Evolutionary conservation across 2,113 vertebrate genomes (phyloP).

Genomic region (Pheucticus melanocephalus): DNA sequence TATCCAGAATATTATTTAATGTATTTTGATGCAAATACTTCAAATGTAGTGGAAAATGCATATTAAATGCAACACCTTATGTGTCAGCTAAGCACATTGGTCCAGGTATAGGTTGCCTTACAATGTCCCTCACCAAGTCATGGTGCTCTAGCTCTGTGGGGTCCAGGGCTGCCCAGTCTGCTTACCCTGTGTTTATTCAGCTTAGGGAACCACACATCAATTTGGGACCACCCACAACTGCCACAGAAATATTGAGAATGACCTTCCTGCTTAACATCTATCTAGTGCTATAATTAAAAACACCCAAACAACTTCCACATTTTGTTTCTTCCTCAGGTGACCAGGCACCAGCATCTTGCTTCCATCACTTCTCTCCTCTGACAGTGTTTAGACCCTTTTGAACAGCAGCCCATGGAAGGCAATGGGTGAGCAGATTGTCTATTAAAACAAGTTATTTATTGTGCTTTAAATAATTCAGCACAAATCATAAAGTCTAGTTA

Average conservation of each 20-base stretch:
- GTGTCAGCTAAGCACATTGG: neutral
- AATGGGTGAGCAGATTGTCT: neutral
- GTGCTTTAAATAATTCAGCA: neutral
- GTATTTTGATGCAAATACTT: neutral
- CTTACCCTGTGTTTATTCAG: neutral
- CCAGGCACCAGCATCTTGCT: neutral
- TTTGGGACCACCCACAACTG: neutral
- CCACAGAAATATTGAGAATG: neutral
- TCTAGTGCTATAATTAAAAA: neutral
- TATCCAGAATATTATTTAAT: neutral
- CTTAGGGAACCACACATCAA: neutral
- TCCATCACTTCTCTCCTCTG: neutral
- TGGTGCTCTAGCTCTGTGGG: neutral
- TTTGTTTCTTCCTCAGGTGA: neutral
- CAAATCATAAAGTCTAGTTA: neutral
- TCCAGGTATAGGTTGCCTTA: neutral
- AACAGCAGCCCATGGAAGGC: neutral
- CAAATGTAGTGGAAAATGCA: neutral
- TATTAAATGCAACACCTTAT: neutral
- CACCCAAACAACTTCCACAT: neutral
- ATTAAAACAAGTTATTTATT: neutral
- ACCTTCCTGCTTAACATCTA: neutral
- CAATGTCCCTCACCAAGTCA: neutral
- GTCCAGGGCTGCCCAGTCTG: neutral
- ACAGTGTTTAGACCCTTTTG: neutral